Evolutionary conservation across 1,140 invertebrate species (phyloP).

Genomic region (Temnothorax curvispinosus): DNA sequence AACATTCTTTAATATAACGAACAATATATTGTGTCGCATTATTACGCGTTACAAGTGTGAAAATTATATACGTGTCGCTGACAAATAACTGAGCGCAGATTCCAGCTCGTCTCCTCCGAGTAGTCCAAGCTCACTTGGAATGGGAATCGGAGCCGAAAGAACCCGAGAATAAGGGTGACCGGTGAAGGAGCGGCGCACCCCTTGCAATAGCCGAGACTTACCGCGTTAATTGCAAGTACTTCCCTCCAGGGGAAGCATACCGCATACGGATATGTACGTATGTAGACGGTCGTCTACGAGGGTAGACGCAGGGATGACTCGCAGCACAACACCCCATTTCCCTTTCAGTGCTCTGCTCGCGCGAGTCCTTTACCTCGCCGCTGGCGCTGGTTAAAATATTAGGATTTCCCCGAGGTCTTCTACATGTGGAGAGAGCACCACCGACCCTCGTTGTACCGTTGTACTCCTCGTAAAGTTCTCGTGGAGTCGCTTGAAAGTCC

Average conservation of each 20-base stretch:
- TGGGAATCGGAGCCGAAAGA: neutral
- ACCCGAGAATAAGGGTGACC: neutral
- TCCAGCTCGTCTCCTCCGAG: neutral
- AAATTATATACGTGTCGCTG: neutral
- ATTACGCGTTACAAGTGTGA: neutral
- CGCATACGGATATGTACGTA: slow-evolving; percentile 69
- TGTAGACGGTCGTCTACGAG: slow-evolving; percentile 57
- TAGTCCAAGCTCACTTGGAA: neutral
- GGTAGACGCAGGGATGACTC: slow-evolving; percentile 69
- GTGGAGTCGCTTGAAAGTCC: slow-evolving; percentile 31
- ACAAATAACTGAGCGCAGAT: neutral
- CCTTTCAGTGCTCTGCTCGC: slow-evolving; percentile 72
- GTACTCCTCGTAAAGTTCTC: slow-evolving; percentile 14
- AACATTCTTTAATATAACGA: slow-evolving; percentile 20
- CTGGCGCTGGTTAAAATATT: slow-evolving; percentile 76
- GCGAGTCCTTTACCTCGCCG: slow-evolving; percentile 72
- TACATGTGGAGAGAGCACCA: slow-evolving; percentile 15
- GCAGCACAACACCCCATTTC: slow-evolving; percentile 69
- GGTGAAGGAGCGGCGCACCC: slow-evolving; percentile 33
- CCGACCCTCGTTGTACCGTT: slow-evolving; percentile 31
- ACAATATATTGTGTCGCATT: neutral
- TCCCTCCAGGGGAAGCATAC: slow-evolving; percentile 73
- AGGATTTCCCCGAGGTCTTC: slow-evolving; percentile 73
- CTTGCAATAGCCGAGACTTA: slow-evolving; percentile 73
- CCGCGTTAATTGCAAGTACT: slow-evolving; percentile 80